Conservation (phyloP, 2,113 vertebrate genomes). For the Cyprinus carpio region DNA sequence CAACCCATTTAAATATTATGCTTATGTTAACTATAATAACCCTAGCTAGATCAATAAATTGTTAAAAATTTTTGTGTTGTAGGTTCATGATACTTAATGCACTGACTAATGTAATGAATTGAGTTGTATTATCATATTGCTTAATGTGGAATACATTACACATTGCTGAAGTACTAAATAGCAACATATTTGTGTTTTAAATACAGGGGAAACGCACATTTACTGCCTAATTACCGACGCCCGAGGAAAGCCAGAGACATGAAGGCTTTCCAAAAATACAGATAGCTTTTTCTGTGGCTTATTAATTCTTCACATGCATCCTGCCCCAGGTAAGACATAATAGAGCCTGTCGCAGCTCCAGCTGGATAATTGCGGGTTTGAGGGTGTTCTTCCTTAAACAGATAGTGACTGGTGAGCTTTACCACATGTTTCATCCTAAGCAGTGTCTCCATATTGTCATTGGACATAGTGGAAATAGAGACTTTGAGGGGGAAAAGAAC, state of each 20-base stretch:
- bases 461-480: slow-evolving; percentile 60
- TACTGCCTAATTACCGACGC: slow-evolving; percentile 46
- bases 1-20: too few species aligned
- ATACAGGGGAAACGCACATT: slow-evolving; percentile 36
- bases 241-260: slow-evolving; percentile 46
- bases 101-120: neutral
- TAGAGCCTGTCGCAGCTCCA: slow-evolving; percentile 47
- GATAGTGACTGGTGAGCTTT: slow-evolving; percentile 44
- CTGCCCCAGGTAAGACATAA: slow-evolving; percentile 56
- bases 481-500: slow-evolving; percentile 55
- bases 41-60: neutral
- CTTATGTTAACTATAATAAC: neutral
- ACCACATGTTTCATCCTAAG: slow-evolving; percentile 52
- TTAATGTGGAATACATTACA: slow-evolving; percentile 19
- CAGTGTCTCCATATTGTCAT: slow-evolving; percentile 37
- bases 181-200: slow-evolving; percentile 44
- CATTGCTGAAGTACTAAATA: slow-evolving; percentile 1
- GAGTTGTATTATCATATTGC: neutral
- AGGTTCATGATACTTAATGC: neutral
- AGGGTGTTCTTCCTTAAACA: slow-evolving; percentile 46
- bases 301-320: slow-evolving; percentile 56
- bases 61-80: neutral
- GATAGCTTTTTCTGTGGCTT: slow-evolving; percentile 40
- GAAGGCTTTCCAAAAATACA: slow-evolving; percentile 56
- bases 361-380: slow-evolving; percentile 53